A percentile compares a stretch with the other conserved stretches of the same genome.
Conservation (phyloP, 2,797 vertebrate genomes). For the Hydrocynus forskahlii region DNA sequence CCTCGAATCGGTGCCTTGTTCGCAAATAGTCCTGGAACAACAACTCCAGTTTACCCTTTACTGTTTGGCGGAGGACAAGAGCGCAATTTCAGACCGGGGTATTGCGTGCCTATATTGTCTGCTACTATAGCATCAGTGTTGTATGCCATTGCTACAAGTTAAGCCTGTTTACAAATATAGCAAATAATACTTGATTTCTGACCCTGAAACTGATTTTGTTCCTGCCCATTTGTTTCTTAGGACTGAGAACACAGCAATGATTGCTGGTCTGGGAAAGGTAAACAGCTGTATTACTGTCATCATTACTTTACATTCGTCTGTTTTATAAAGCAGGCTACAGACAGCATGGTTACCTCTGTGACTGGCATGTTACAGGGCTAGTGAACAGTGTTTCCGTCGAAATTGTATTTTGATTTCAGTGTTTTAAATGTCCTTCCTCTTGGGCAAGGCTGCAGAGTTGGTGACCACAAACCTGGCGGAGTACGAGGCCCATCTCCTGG, state of each 20-base stretch:
- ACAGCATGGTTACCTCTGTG: not conserved
- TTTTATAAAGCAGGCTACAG: not conserved
- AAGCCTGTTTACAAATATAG: slow-evolving; percentile 3
- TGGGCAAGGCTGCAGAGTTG: slow-evolving; percentile 89
- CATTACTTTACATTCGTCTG: not conserved
- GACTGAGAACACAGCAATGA: slow-evolving; percentile 97
- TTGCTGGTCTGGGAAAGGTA: slow-evolving; percentile 95
- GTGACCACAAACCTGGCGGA: slow-evolving; percentile 81
- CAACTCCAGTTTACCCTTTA: slow-evolving; percentile 85
- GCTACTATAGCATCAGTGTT: not conserved
- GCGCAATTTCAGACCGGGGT: slow-evolving; percentile 93
- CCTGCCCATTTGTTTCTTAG: slow-evolving; percentile 73
- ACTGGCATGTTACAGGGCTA: too few relatives aligned
- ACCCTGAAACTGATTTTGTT: slow-evolving; percentile 40
- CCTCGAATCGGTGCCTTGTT: slow-evolving; percentile 91
- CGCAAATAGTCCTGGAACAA: slow-evolving; percentile 73
- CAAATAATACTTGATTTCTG: not conserved
- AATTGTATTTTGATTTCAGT: not conserved
- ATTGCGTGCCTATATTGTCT: slow-evolving; percentile 29
- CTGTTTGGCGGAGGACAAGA: slow-evolving; percentile 96
- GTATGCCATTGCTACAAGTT: slow-evolving; percentile 10
- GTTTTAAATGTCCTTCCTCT: not conserved
- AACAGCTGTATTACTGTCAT: not conserved
- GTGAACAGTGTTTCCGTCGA: not conserved
- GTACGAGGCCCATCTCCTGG: slow-evolving; percentile 84